These are phyloP conservation scores for Urocyon cinereoargenteus DNA, from an alignment of 2,797 vertebrate species.

Conservation along the genomic window DNA sequence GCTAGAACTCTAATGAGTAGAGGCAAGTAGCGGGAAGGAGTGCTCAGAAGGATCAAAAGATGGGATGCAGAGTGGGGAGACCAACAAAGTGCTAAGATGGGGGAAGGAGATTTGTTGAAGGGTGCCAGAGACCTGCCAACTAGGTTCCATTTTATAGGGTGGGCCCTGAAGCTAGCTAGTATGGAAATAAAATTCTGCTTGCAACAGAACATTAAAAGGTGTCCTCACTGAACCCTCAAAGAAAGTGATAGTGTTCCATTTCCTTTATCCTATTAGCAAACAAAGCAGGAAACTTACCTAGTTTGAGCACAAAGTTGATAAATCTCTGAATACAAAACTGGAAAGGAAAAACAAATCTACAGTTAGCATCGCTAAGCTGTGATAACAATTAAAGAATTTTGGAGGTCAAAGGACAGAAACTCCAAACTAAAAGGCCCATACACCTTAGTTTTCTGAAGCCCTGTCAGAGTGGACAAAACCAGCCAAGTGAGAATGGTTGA, in stretches of 20 bases:
- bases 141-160: background rate
- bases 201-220: background rate
- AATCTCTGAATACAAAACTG: conserved; percentile 93
- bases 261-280: background rate
- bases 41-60: background rate
- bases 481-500: background rate
- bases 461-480: background rate
- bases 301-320: conserved; percentile 88
- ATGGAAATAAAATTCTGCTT: background rate
- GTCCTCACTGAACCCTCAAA: background rate
- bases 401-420: background rate
- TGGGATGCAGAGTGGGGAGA: too few species aligned
- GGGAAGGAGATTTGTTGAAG: background rate
- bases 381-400: background rate
- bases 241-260: background rate
- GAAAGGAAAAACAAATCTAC: conserved; percentile 54
- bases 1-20: conserved; percentile 61
- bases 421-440: background rate
- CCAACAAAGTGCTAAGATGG: background rate
- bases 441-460: background rate
- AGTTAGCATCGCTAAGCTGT: conserved; percentile 17
- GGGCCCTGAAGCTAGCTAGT: background rate
- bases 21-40: background rate
- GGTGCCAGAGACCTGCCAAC: background rate
- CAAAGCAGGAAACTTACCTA: conserved; percentile 86